Conservation (phyloP, 2,888 invertebrate genomes). For the Cephus rjabovi region DNA sequence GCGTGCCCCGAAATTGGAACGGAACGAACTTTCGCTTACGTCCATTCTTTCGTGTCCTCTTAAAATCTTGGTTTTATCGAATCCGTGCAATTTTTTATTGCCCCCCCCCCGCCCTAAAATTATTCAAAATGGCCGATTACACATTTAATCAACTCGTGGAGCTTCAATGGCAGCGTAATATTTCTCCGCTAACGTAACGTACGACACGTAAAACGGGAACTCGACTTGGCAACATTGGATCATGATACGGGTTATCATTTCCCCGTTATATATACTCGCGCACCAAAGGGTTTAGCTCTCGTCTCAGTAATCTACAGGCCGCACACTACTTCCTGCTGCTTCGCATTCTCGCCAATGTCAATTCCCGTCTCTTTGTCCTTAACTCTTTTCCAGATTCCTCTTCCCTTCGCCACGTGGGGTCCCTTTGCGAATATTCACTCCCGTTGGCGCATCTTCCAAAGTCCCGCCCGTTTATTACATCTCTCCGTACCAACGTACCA, state of each 20-base stretch:
- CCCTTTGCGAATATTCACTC: background rate
- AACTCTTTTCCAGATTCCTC: background rate
- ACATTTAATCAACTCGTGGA: background rate
- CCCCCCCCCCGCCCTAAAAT: background rate
- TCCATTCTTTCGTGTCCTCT: background rate
- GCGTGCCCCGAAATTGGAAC: background rate
- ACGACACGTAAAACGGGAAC: constrained; percentile 23
- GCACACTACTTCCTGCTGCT: constrained; percentile 36
- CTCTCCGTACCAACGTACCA: background rate
- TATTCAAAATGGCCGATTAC: background rate
- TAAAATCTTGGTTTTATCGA: background rate
- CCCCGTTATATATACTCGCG: constrained; percentile 35
- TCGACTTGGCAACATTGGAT: constrained; percentile 46
- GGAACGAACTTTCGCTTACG: background rate
- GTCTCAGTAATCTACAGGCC: constrained; percentile 33
- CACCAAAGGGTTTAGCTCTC: constrained; percentile 14
- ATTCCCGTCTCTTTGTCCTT: background rate
- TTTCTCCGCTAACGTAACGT: background rate
- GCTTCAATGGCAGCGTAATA: background rate
- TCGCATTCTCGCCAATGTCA: background rate
- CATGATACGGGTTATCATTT: constrained; percentile 47
- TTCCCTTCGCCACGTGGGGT: background rate
- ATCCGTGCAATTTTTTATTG: background rate
- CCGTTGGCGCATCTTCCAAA: background rate
- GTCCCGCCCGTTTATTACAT: background rate